A percentile compares a stretch with the other conserved stretches of the same genome.
Conservation (phyloP, 2,113 vertebrate species). For the Origma solitaria region DNA sequence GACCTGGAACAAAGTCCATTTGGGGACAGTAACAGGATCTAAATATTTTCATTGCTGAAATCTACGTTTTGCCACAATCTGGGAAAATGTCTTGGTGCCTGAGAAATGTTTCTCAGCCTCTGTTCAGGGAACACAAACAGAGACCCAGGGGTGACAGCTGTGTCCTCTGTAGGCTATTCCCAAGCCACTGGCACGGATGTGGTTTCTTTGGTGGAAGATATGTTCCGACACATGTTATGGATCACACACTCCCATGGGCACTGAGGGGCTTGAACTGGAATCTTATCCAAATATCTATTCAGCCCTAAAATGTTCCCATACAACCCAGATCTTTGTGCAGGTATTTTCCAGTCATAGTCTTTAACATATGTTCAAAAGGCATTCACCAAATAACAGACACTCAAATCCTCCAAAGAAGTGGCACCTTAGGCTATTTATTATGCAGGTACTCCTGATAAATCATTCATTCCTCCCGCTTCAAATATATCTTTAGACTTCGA, state of each 20-base stretch:
- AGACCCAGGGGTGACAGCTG: not conserved
- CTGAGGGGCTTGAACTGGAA: not conserved
- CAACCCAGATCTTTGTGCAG: not conserved
- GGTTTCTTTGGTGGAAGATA: not conserved
- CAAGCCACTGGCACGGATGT: not conserved
- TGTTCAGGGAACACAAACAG: not conserved
- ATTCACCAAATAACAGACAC: not conserved
- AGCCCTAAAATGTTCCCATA: not conserved
- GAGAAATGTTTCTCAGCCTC: not conserved
- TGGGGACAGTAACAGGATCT: not conserved
- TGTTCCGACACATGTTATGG: rapidly evolving
- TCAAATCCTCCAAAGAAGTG: not conserved
- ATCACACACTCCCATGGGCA: not conserved
- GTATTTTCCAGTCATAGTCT: not conserved
- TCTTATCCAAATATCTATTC: not conserved
- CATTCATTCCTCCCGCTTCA: not conserved
- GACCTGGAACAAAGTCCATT: not conserved
- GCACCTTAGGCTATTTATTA: not conserved
- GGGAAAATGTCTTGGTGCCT: not conserved
- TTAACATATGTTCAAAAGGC: not conserved
- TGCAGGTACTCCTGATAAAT: not conserved
- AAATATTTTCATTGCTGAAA: not conserved
- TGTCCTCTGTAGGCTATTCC: not conserved
- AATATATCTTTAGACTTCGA: not conserved
- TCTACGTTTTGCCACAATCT: not conserved